Percentiles rank a stretch among this genome's conserved stretches.
phyloP scores from a whole-genome alignment of 1,140 invertebrate genomes.

The Danaus plexippus region DNA sequence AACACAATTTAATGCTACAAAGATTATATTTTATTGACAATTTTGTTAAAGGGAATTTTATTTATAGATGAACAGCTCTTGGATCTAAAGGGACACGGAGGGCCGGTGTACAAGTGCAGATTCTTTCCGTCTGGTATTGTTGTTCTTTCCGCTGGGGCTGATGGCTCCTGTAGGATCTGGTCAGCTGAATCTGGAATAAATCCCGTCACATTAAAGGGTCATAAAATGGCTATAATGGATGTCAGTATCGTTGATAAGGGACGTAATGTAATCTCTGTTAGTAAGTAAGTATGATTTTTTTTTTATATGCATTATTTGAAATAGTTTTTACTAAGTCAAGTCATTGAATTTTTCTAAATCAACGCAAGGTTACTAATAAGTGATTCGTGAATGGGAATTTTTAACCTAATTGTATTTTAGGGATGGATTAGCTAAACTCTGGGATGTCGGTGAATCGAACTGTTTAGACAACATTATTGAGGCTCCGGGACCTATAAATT shows the following conservation, averaged over 20 bases:
- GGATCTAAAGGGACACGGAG: slow-evolving; percentile 77
- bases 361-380: too few species aligned
- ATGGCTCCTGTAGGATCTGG: slow-evolving; percentile 81
- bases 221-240: slow-evolving; percentile 77
- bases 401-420: slow-evolving; percentile 42
- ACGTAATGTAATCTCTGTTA: slow-evolving; percentile 80
- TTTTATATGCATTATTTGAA: neutral
- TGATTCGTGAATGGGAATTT: too few species aligned
- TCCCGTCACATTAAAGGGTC: slow-evolving; percentile 78
- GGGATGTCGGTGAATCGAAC: slow-evolving; percentile 78
- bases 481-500: slow-evolving; percentile 59
- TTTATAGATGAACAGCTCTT: slow-evolving; percentile 68
- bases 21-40: slow-evolving; percentile 5
- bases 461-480: slow-evolving; percentile 71
- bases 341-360: too few species aligned
- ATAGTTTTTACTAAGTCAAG: too few species aligned
- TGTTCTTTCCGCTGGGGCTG: slow-evolving; percentile 78
- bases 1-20: slow-evolving; percentile 1
- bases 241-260: slow-evolving; percentile 80
- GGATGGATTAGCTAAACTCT: slow-evolving; percentile 79
- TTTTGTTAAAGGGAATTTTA: slow-evolving; percentile 4
- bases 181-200: slow-evolving; percentile 78
- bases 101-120: slow-evolving; percentile 78
- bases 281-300: slow-evolving; percentile 60
- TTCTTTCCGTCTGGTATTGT: slow-evolving; percentile 84